A percentile compares a stretch with the other conserved stretches of the same genome.
phyloP scores from a whole-genome alignment of 2,113 vertebrate genomes.

The Pituophis catenifer region DNA sequence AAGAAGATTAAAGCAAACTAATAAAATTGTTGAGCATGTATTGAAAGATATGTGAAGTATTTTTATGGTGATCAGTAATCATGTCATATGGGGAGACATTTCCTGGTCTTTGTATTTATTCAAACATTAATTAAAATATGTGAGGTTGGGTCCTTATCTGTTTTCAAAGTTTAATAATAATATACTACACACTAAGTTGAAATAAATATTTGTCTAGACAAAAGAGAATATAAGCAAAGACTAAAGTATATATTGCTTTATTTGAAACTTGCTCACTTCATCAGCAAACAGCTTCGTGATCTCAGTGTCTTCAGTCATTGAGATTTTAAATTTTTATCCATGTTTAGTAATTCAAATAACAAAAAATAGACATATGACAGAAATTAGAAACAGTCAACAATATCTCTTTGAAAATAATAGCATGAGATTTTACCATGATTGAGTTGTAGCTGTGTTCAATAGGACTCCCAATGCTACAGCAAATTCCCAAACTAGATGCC shows the following conservation, averaged over 20 bases:
- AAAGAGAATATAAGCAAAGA: conserved; percentile 33
- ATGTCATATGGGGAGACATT: not conserved
- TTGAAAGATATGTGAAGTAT: conserved; percentile 4
- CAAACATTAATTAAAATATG: conserved; percentile 43
- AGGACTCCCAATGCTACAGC: not conserved
- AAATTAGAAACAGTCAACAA: not conserved
- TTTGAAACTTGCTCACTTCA: conserved; percentile 26
- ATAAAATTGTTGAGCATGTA: conserved; percentile 6
- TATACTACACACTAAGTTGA: conserved; percentile 44
- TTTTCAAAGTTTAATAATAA: conserved; percentile 45
- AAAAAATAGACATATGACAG: not conserved
- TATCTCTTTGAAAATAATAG: not conserved
- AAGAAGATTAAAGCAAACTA: conserved; percentile 46
- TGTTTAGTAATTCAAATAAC: not conserved
- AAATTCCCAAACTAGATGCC: not conserved
- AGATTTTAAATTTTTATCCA: not conserved
- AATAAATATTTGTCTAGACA: conserved; percentile 54
- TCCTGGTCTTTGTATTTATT: conserved; percentile 40
- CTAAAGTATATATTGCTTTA: conserved; percentile 17
- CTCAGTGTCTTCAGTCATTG: not conserved
- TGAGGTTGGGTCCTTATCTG: conserved; percentile 28
- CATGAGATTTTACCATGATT: not conserved
- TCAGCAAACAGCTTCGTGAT: not conserved
- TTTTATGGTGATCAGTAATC: conserved; percentile 30
- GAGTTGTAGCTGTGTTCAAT: not conserved